These are phyloP conservation scores for Scomber japonicus DNA, from an alignment of 2,113 vertebrate genomes.

Conservation along the genomic window DNA sequence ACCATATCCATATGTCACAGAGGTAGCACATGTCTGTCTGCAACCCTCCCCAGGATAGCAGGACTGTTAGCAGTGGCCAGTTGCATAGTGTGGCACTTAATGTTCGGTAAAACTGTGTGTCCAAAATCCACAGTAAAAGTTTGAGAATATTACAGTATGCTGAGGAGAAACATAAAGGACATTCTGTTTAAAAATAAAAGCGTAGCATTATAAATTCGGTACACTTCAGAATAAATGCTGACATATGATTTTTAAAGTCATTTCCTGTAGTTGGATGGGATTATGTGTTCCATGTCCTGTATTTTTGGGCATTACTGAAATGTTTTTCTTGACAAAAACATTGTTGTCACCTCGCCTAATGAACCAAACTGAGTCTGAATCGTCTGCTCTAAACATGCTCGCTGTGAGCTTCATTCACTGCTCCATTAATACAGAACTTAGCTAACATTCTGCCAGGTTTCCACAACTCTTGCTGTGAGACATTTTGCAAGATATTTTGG, in stretches of 20 bases:
- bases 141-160: too few species aligned
- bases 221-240: background rate
- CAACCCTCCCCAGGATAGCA: too few species aligned
- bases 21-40: too few species aligned
- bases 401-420: background rate
- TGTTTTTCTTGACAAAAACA: too few species aligned
- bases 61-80: too few species aligned
- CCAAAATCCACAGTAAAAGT: too few species aligned
- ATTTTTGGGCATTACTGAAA: too few species aligned
- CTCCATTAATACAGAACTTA: background rate
- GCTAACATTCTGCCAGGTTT: constrained; percentile 25
- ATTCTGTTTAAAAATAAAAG: background rate
- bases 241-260: background rate
- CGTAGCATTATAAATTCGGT: background rate
- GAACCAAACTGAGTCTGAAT: constrained; percentile 7
- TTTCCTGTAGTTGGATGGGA: background rate
- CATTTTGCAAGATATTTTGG: background rate
- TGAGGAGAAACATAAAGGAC: background rate
- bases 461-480: constrained; percentile 5
- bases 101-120: too few species aligned
- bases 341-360: background rate
- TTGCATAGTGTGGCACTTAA: too few species aligned
- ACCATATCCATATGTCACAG: too few species aligned
- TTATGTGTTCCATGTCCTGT: background rate
- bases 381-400: background rate